Base-by-base conservation (phyloP, 2,113 vertebrate species). In the Entomyzon cyanotis region DNA sequence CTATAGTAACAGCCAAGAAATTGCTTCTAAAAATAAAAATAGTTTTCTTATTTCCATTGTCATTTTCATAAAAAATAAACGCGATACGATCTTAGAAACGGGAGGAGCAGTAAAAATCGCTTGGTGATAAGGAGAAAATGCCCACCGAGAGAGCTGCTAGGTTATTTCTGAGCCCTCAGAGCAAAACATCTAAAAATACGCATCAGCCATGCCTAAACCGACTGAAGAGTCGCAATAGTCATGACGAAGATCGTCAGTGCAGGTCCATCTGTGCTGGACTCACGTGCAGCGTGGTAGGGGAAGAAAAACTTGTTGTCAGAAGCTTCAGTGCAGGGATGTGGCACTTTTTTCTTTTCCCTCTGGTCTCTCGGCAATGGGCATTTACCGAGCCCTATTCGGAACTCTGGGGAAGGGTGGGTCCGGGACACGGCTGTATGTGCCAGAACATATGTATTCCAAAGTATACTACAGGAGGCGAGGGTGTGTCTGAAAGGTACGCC, bases 51-150 rank as follows among this genome's bases (percentile, higher is more conserved):
- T 21, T 6, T 49, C 44, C 74, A 1, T 75, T 20, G 27, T 71
- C 68, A 33, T 65, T 90, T 78, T 70, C 11, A 20, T 68, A 39
- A 74, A 63, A 64, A 15, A 33, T 71, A 42, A 83, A 63, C 0
- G 3, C 0, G 1, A 42, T 14, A 7, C 2, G 3, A 30, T 80
- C 64, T 58, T 55, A 23, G 19, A 31, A 69, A 59, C 0, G 12
- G 25, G 63, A 50, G 19, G 16, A 86, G 21, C 25, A 47, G 39
- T 42, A 67, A 81, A 95, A 76, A 55, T 39, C 5, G 0, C 65
- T 44, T 7, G n/a, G 30, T 42, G 33, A 13, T 67, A 71, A 70
- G 30, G 9, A 71, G 16, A 56, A 78, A 75, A 78, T 5, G 10
- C 56, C 53, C 63, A 62, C 41, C 0, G 15, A 63, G 15, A 71